Evolutionary conservation across 2,113 vertebrate species (phyloP), one percentile per base, ranked within the genome.

Genomic region (Thermophis baileyi): DNA sequence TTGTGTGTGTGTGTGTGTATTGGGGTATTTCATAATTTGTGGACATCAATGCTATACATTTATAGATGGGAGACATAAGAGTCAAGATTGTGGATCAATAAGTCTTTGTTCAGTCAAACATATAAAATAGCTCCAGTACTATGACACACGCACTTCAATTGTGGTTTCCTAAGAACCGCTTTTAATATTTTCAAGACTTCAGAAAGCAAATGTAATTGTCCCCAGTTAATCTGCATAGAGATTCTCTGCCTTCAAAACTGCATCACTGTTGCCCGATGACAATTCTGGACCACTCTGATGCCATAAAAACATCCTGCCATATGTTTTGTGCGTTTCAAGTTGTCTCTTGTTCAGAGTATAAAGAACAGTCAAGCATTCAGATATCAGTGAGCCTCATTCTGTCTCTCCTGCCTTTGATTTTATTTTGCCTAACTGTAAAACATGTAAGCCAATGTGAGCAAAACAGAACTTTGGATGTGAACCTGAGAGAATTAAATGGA

Each of bases 361-460:
- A 91, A 20, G 3, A 63, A 1, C 7, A 51, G 46, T 86, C 1
- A 18, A 49, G 89, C 24, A 91, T 12, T 53, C 63, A 74, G 22
- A 30, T 57, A 85, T n/a, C 14, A 35, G 20, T 69, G 3, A 24
- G 47, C 4, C 8, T 90, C 90, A 89, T 9, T 81, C 81, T 55
- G 49, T 88, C 22, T 22, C 46, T 22, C 46, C 18, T 25, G 7
- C 54, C 35, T 44, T 47, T 44, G 50, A 90, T 92, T 4, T 8
- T 18, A 94, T 54, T 60, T 85, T 44, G 91, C 81, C 25, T n/a
- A 40, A 94, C 90, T 57, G 90, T 10, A 91, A 87, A 10, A 50
- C 54, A 87, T 60, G 2, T 11, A 18, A 54, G 8, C 54, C 24
- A 57, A 49, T 16, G 1, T 60, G 54, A 55, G 30, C 18, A 87